Evolutionary conservation across 2,797 vertebrate genomes (phyloP), one percentile per base, ranked within the genome.

Genomic region (Aeoliscus strigatus): DNA sequence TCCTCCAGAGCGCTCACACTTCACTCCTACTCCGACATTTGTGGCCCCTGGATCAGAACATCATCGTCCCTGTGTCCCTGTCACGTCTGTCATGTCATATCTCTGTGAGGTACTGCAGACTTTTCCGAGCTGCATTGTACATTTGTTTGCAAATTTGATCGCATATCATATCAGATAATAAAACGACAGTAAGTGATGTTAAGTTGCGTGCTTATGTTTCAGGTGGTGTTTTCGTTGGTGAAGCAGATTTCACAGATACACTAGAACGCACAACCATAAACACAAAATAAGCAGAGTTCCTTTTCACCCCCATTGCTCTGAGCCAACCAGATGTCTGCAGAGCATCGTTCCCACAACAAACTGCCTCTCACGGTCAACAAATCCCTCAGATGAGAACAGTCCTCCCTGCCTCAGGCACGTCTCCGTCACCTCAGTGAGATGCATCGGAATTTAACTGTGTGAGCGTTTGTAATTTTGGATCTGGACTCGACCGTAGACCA

Each of bases 321-420:
- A 66, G 57, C 86, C 87, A 89, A 87, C 53, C 78, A 83, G 61
- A 17, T 37, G 46, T 51, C 18, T 0, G 16, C 26, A 23, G 31
- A 28, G 15, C 17, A 13, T 51, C 30, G 60, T 75, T 79, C 72
- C 80, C 84, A 83, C n/a, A 87, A 86, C 74, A 85, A 64, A 71
- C 39, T 34, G 6, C 38, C 15, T 39, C 37, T 42, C 11, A 42
- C 41, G 45, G 18, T 14, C 46, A n/a, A 55, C 31, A 46, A 39
- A 36, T 13, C 7, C 13, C 0, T 39, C 49, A 70, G 42, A 43
- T 9, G 29, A 50, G 42, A 8, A 12, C 10, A 41, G 27, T 25
- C 41, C 9, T 47, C 5, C 8, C 35, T 12, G 31, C 18, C 17
- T 29, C 10, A 9, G 36, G 56, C 39, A 21, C 18, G 0, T 18